Conservation (phyloP, 2,888 invertebrate genomes). For the Petrolisthes manimaculis region DNA sequence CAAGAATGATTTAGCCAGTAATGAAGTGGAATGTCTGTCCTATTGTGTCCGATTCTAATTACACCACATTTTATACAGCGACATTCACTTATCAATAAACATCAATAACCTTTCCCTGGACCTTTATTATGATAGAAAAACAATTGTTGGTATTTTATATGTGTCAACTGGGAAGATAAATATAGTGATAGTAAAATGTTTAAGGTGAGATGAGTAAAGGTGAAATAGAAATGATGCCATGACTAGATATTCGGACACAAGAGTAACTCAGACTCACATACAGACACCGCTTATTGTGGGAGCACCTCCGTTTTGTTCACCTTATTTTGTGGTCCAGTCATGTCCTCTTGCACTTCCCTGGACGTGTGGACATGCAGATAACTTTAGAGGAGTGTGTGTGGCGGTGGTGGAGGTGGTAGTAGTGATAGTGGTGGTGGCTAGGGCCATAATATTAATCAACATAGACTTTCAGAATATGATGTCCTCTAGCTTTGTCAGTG, state of each 20-base stretch:
- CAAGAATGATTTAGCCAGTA: no score
- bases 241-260: no score
- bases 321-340: conserved; percentile 20
- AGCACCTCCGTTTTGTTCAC: not conserved
- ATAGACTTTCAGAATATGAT: conserved; percentile 38
- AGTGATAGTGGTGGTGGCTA: not conserved
- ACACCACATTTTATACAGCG: not conserved
- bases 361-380: conserved; percentile 30
- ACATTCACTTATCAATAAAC: not conserved
- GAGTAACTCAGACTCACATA: no score
- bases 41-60: not conserved
- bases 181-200: no score
- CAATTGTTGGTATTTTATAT: no score
- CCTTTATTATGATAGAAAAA: no score
- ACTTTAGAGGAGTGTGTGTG: conserved; percentile 10
- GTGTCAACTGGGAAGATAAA: no score
- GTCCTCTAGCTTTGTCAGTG: conserved; percentile 53
- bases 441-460: not conserved
- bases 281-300: conserved; percentile 2
- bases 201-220: no score
- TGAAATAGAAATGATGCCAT: no score
- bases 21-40: conserved; percentile 2
- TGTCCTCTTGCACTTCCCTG: conserved; percentile 6
- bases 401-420: not conserved
- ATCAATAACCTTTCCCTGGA: no score